A percentile compares a stretch with the other conserved stretches of the same genome.
Conservation (phyloP, 1,140 invertebrate species). For the Kradibia gibbosae region DNA sequence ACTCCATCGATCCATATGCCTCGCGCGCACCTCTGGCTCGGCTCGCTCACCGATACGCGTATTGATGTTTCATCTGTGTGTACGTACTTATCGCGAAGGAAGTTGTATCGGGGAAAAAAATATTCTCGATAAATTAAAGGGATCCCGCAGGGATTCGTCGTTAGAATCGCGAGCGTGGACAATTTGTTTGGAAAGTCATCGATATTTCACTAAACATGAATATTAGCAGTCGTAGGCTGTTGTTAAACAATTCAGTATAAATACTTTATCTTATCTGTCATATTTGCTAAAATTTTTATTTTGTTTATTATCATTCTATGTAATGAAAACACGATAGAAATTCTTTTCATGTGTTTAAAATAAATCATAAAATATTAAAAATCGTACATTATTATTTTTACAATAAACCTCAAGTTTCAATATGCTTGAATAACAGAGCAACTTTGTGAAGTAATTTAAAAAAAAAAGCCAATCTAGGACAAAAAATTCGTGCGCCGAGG, state of each 20-base stretch:
- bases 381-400: neutral
- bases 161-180: too few species aligned
- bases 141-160: too few species aligned
- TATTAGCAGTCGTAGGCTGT: neutral
- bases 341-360: neutral
- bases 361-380: neutral
- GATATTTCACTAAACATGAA: neutral
- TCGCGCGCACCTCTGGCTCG: too few species aligned
- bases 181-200: neutral
- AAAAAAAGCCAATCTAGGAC: neutral
- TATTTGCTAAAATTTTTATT: constrained; percentile 16
- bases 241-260: constrained; percentile 16
- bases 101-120: neutral
- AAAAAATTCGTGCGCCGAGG: neutral
- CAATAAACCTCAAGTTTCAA: neutral
- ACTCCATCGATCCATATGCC: too few species aligned
- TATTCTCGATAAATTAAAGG: neutral
- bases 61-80: neutral
- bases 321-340: neutral
- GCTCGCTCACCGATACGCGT: too few species aligned
- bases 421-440: neutral
- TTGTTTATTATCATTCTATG: constrained; percentile 1
- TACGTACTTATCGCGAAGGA: neutral
- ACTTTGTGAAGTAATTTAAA: neutral
- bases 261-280: constrained; percentile 22